phyloP scores from a whole-genome alignment of 2,888 invertebrate genomes.

The Cataglyphis cursor region DNA sequence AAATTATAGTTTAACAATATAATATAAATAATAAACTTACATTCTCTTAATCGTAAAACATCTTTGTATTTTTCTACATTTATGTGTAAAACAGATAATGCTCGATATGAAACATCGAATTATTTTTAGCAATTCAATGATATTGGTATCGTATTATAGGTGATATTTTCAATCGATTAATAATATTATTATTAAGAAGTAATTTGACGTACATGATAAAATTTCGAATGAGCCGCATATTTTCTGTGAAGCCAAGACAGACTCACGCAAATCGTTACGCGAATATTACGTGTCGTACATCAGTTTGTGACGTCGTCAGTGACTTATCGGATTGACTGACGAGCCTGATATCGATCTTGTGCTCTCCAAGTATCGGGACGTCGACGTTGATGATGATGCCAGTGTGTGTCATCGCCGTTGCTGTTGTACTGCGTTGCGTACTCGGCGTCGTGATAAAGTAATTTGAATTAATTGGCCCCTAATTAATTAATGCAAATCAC shows the following conservation, averaged over 20 bases:
- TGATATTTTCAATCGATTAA: neutral
- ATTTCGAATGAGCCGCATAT: conserved; percentile 7
- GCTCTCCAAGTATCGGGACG: conserved; percentile 66
- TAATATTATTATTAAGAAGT: conserved; percentile 2
- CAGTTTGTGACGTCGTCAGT: conserved; percentile 57
- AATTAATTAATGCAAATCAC: conserved; percentile 78
- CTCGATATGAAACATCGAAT: neutral
- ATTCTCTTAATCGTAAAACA: neutral
- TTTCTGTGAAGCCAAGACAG: conserved; percentile 23
- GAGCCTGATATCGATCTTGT: conserved; percentile 71
- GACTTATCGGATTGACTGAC: conserved; percentile 72
- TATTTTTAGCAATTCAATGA: neutral
- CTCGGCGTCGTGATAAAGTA: conserved; percentile 73
- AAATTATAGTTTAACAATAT: neutral
- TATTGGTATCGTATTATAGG: neutral
- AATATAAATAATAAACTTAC: neutral
- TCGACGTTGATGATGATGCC: conserved; percentile 71
- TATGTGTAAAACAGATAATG: neutral
- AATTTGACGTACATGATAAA: neutral
- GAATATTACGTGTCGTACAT: conserved; percentile 56
- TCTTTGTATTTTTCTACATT: neutral
- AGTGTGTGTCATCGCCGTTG: conserved; percentile 55
- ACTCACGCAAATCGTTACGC: conserved; percentile 39
- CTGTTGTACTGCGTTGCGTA: conserved; percentile 50
- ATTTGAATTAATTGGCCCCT: conserved; percentile 77